phyloP scores from a whole-genome alignment of 2,888 invertebrate species.

The Rhopalosiphum nymphaeae region DNA sequence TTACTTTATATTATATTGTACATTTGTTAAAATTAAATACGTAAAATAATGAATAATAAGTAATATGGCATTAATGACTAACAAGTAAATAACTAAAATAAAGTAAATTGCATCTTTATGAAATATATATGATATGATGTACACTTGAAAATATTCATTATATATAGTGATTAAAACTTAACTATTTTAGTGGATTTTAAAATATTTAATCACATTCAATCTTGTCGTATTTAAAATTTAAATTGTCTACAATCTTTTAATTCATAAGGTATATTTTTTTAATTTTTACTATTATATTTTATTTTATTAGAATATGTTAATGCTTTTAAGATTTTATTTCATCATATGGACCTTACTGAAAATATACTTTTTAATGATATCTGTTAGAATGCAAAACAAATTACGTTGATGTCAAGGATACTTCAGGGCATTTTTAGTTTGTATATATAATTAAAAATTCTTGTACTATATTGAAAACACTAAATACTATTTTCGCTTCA shows the following conservation, averaged over 20 bases:
- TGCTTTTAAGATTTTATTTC: slow-evolving; percentile 11
- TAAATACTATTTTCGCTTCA: slow-evolving; percentile 16
- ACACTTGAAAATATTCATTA: not conserved
- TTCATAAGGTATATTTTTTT: not conserved
- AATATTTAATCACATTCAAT: not conserved
- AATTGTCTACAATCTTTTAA: not conserved
- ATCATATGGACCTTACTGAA: not conserved
- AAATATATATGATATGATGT: not conserved
- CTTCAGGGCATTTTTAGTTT: not conserved
- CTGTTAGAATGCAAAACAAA: not conserved
- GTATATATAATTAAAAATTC: slow-evolving; percentile 29
- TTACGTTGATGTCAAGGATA: slow-evolving; percentile 17
- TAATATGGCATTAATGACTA: not conserved
- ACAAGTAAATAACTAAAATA: not conserved
- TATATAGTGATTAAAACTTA: not conserved
- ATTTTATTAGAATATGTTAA: not conserved
- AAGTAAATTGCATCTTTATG: not conserved
- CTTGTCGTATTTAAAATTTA: not conserved
- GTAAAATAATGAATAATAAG: not conserved
- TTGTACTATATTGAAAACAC: not conserved
- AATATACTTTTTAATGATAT: slow-evolving; percentile 35
- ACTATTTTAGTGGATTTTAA: not conserved
- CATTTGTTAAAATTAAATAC: not conserved
- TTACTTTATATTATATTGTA: not conserved
- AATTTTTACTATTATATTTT: not conserved